Evolutionary conservation across 1,140 invertebrate genomes (phyloP).

Genomic region (Tachypleus tridentatus): DNA sequence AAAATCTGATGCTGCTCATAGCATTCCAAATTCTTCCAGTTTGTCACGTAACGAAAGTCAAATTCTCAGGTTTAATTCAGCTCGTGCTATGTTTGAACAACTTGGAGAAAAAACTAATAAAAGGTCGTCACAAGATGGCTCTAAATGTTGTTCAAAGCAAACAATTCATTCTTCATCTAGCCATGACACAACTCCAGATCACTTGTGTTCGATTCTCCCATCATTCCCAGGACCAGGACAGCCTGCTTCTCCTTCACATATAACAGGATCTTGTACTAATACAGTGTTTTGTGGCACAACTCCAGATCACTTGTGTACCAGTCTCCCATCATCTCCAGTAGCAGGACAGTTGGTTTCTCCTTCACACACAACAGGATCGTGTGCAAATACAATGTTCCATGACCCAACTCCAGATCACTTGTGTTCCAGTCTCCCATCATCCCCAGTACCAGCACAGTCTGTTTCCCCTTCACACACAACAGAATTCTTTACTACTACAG

Average conservation of each 20-base stretch:
- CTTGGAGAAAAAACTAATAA: constrained; percentile 43
- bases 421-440: background rate
- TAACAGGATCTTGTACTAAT: too few species aligned
- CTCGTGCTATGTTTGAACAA: constrained; percentile 82
- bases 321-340: too few species aligned
- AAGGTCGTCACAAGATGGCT: constrained; percentile 1
- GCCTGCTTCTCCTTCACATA: background rate
- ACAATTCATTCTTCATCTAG: too few species aligned
- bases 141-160: background rate
- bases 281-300: too few species aligned
- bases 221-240: constrained; percentile 1
- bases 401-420: background rate
- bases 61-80: constrained; percentile 79
- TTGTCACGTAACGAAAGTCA: constrained; percentile 62
- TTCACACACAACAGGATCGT: too few species aligned
- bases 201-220: constrained; percentile 1
- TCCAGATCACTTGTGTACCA: too few species aligned
- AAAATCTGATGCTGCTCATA: too few species aligned
- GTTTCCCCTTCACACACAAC: background rate
- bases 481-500: too few species aligned
- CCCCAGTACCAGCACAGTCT: constrained; percentile 3
- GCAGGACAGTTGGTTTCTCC: too few species aligned
- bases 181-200: background rate
- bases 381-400: too few species aligned
- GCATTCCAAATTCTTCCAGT: too few species aligned